phyloP scores from a whole-genome alignment of 2,113 vertebrate genomes.

The Dendrocopos noguchii region DNA sequence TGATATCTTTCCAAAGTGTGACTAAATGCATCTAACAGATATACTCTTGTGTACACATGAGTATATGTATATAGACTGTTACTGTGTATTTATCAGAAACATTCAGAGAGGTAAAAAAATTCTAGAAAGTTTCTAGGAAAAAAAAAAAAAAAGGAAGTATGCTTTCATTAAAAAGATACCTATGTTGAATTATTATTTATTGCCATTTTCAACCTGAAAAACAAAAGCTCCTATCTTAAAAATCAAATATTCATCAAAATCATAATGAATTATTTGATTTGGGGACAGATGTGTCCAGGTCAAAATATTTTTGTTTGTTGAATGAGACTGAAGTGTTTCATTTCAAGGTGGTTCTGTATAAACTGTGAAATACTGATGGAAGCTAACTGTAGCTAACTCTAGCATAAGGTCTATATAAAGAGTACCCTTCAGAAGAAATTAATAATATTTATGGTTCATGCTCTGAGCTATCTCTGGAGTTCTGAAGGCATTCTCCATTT shows the following conservation, averaged over 20 bases:
- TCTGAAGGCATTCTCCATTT: not conserved
- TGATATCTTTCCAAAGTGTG: conserved; percentile 2
- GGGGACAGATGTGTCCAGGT: not conserved
- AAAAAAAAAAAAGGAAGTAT: not conserved
- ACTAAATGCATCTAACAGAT: not conserved
- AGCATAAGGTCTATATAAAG: not conserved
- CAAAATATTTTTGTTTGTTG: not conserved
- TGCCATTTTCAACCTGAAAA: not conserved
- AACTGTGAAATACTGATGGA: not conserved
- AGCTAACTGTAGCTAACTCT: not conserved
- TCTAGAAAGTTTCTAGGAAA: not conserved
- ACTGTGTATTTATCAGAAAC: not conserved
- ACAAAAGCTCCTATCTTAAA: not conserved
- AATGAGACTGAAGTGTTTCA: not conserved
- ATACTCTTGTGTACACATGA: not conserved
- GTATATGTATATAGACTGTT: not conserved
- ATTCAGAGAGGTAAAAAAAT: not conserved
- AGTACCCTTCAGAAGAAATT: not conserved
- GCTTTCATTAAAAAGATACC: not conserved
- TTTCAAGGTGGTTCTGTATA: not conserved
- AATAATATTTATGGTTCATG: not conserved
- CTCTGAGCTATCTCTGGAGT: not conserved
- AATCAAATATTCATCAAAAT: conserved; percentile 19
- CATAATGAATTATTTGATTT: not conserved
- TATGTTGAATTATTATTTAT: not conserved